Percentiles rank a stretch among this genome's conserved stretches.
These are phyloP conservation scores for Proterorhinus semilunaris DNA, from an alignment of 2,113 vertebrate species.

Conservation along the genomic window DNA sequence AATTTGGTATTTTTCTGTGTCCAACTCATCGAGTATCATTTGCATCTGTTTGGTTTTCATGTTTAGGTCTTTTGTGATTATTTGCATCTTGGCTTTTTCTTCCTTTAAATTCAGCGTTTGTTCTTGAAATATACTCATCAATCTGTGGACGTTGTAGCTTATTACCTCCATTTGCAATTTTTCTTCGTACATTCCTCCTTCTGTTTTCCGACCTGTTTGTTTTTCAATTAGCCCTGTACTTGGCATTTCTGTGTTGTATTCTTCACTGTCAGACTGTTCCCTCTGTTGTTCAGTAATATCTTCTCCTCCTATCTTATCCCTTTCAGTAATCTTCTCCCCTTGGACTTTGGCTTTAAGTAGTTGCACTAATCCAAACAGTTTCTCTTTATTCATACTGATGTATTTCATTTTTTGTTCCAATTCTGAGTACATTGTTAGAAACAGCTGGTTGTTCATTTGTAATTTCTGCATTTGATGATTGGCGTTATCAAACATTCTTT, in stretches of 20 bases:
- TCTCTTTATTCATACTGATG: not conserved
- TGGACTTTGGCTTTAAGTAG: not conserved
- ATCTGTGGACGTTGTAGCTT: not conserved
- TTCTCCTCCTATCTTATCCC: not conserved
- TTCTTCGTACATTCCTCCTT: not conserved
- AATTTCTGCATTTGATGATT: not conserved
- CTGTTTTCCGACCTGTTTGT: not conserved
- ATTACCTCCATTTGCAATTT: constrained; percentile 18
- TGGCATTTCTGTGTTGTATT: not conserved
- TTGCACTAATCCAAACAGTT: not conserved
- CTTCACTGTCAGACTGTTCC: not conserved
- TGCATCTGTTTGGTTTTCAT: not conserved
- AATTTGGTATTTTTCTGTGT: not conserved
- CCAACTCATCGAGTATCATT: not conserved
- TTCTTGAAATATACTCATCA: constrained; percentile 1
- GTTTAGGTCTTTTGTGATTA: not conserved
- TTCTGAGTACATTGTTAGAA: not conserved
- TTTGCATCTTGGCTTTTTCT: constrained; percentile 1
- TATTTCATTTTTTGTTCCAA: not conserved
- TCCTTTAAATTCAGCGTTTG: not conserved
- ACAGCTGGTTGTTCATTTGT: not conserved
- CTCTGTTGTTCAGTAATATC: not conserved
- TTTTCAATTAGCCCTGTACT: not conserved
- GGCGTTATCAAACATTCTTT: not conserved
- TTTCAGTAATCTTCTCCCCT: not conserved